phyloP scores from a whole-genome alignment of 2,888 invertebrate genomes.

The Trimorus sp. region DNA sequence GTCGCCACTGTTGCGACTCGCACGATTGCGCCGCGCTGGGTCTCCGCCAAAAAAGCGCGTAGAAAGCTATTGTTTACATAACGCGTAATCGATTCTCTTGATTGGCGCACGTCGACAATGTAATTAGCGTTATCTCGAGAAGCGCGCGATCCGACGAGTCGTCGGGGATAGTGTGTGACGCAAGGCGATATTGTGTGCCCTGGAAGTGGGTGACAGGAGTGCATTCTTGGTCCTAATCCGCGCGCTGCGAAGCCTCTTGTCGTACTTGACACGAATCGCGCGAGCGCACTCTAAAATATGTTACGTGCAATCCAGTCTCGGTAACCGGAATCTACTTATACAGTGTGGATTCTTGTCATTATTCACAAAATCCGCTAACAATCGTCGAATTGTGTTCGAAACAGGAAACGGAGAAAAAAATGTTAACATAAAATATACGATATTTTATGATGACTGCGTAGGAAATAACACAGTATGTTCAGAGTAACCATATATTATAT shows the following conservation, averaged over 20 bases:
- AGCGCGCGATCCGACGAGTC: constrained; percentile 18
- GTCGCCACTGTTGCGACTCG: constrained; percentile 8
- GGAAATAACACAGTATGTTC: no score
- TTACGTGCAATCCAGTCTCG: no score
- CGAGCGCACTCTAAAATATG: neutral
- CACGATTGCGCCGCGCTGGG: neutral
- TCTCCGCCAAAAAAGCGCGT: constrained; percentile 15
- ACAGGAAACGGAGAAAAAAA: no score
- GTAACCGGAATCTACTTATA: no score
- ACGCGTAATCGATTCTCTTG: constrained; percentile 24
- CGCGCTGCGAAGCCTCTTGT: constrained; percentile 51
- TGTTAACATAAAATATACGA: no score
- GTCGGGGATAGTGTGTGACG: constrained; percentile 36
- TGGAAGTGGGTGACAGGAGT: constrained; percentile 53
- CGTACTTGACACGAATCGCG: constrained; percentile 61
- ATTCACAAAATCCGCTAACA: no score
- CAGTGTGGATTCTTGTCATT: no score
- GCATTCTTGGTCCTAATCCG: constrained; percentile 55
- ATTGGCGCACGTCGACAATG: constrained; percentile 35
- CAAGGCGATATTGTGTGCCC: constrained; percentile 37
- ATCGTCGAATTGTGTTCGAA: no score
- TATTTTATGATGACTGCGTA: no score
- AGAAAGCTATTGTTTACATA: constrained; percentile 51
- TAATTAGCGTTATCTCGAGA: constrained; percentile 35
- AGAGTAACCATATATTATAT: no score